A percentile compares a stretch with the other conserved stretches of the same genome.
phyloP scores from a whole-genome alignment of 1,140 invertebrate genomes.

The Drosophila lowei region DNA sequence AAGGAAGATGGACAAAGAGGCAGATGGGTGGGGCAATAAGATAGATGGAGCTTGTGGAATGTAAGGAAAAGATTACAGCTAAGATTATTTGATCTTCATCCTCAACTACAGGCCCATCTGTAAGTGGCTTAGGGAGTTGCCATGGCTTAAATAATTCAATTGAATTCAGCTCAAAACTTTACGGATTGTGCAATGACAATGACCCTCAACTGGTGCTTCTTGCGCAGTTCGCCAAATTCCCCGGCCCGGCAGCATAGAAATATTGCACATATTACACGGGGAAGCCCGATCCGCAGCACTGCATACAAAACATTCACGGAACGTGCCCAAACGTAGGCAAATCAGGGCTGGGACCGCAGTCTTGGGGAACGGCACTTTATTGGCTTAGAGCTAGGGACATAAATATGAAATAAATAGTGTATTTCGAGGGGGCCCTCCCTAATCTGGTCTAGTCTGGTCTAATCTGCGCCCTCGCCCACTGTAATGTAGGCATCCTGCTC shows the following conservation, averaged over 20 bases:
- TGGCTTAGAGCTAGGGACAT: constrained; percentile 28
- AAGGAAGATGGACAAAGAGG: background rate
- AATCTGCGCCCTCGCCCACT: constrained; percentile 41
- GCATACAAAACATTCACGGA: constrained; percentile 55
- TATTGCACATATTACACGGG: constrained; percentile 66
- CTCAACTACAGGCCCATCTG: too few relatives aligned
- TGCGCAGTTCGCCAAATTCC: constrained; percentile 44
- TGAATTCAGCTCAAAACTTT: background rate
- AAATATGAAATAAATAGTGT: constrained; percentile 32
- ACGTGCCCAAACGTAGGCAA: constrained; percentile 46
- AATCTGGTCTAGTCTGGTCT: background rate
- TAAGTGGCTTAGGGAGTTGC: too few relatives aligned
- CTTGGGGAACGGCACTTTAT: constrained; percentile 26
- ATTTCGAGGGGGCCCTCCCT: background rate
- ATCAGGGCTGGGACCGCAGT: background rate
- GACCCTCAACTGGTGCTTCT: constrained; percentile 24
- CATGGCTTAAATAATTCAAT: too few relatives aligned
- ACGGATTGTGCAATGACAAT: constrained; percentile 28
- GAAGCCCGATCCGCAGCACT: constrained; percentile 11
- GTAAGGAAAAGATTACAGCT: background rate
- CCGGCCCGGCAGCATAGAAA: constrained; percentile 45
- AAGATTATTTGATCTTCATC: too few relatives aligned
- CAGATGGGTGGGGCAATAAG: background rate
- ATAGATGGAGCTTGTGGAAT: too few relatives aligned
- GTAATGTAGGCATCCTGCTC: constrained; percentile 49